These are phyloP conservation scores for Dinocampus coccinellae DNA, from an alignment of 2,888 invertebrate species.

Conservation along the genomic window DNA sequence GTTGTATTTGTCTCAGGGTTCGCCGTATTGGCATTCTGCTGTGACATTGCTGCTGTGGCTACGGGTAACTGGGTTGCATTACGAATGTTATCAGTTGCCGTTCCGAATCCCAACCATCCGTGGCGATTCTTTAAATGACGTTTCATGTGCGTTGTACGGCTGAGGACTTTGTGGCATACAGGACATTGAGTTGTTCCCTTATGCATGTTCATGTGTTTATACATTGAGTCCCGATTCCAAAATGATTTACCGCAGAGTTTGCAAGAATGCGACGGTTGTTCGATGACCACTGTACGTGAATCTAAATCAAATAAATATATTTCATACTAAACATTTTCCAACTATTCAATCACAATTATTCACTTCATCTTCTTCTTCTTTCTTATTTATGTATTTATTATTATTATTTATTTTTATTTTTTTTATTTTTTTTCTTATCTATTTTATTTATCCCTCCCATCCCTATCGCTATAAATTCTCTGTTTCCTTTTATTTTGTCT, in stretches of 20 bases:
- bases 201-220: slow-evolving; percentile 71
- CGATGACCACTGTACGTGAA: slow-evolving; percentile 68
- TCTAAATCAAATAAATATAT: slow-evolving; percentile 65
- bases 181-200: slow-evolving; percentile 71
- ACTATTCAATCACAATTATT: slow-evolving; percentile 36
- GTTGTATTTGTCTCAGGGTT: slow-evolving; percentile 57
- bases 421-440: not conserved
- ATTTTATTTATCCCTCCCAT: too few relatives aligned
- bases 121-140: slow-evolving; percentile 68
- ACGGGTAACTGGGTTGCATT: slow-evolving; percentile 41
- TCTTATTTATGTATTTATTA: slow-evolving; percentile 17
- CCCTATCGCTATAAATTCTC: too few relatives aligned
- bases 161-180: slow-evolving; percentile 70
- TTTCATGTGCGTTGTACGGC: slow-evolving; percentile 69
- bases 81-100: slow-evolving; percentile 47
- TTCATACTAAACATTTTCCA: slow-evolving; percentile 28
- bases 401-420: slow-evolving; percentile 17
- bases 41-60: slow-evolving; percentile 29
- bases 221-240: slow-evolving; percentile 71
- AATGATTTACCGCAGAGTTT: slow-evolving; percentile 70
- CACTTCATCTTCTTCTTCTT: slow-evolving; percentile 33
- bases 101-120: slow-evolving; percentile 64
- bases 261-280: slow-evolving; percentile 69
- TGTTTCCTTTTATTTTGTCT: slow-evolving; percentile 6
- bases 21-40: slow-evolving; percentile 45